phyloP scores from a whole-genome alignment of 2,113 vertebrate species.

The Electrona antarctica region DNA sequence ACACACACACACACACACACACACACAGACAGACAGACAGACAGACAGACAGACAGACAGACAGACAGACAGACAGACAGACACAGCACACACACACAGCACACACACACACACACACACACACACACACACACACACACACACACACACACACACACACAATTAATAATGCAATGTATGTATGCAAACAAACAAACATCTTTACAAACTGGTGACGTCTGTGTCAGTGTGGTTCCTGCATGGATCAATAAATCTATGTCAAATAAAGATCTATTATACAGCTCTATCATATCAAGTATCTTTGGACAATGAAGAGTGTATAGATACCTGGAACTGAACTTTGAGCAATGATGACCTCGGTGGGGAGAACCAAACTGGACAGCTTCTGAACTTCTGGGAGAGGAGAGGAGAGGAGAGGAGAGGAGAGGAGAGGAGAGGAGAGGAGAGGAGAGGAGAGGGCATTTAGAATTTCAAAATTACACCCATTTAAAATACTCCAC shows the following conservation, averaged over 20 bases:
- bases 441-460: background rate
- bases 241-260: too few relatives aligned
- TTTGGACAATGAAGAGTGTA: background rate
- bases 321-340: slow-evolving; percentile 87
- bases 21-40: background rate
- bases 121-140: background rate
- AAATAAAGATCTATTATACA: too few relatives aligned
- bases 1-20: background rate
- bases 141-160: background rate
- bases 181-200: too few relatives aligned
- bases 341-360: slow-evolving; percentile 96
- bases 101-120: background rate
- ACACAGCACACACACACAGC: background rate
- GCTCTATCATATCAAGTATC: too few relatives aligned
- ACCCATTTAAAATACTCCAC: too few relatives aligned
- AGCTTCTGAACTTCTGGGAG: slow-evolving; percentile 93
- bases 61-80: background rate
- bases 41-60: background rate
- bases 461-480: background rate
- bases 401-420: background rate
- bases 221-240: background rate
- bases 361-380: slow-evolving; percentile 93
- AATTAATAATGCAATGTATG: too few relatives aligned
- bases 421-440: background rate
- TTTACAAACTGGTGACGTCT: too few relatives aligned